These are phyloP conservation scores for Drosophila pseudotakahashii DNA, from an alignment of 2,888 invertebrate genomes.

Conservation along the genomic window DNA sequence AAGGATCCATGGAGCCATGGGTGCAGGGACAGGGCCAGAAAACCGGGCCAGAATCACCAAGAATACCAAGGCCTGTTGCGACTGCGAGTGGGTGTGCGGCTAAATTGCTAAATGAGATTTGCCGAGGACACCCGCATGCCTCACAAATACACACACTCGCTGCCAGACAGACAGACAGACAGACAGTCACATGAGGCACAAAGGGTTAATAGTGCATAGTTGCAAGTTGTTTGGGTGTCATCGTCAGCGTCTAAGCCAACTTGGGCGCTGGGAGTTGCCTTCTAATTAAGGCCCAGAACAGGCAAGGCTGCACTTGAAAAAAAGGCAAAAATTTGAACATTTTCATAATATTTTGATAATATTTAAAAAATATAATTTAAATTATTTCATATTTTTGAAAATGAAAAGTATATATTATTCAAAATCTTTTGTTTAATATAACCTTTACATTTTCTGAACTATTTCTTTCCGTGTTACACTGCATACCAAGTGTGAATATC, in stretches of 20 bases:
- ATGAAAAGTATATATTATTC: no score
- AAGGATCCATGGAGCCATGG: conserved; percentile 54
- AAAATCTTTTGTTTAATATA: no score
- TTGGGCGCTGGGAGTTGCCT: conserved; percentile 49
- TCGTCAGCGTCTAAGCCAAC: conserved; percentile 53
- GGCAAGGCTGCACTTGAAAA: conserved; percentile 16
- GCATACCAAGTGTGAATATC: conserved; percentile 72
- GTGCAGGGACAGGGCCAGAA: conserved; percentile 6
- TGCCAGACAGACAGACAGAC: conserved; percentile 7
- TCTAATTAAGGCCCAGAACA: conserved; percentile 65
- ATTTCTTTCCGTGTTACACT: conserved; percentile 4
- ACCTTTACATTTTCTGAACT: neutral
- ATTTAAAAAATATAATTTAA: no score
- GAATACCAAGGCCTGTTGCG: conserved; percentile 36
- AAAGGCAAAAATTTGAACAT: neutral
- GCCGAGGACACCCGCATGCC: conserved; percentile 71
- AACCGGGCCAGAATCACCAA: conserved; percentile 11
- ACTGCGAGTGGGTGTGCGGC: conserved; percentile 79
- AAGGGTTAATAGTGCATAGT: conserved; percentile 79
- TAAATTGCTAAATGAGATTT: conserved; percentile 82
- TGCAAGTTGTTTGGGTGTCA: conserved; percentile 54
- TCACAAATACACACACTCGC: conserved; percentile 8
- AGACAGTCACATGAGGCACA: conserved; percentile 60
- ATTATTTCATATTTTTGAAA: no score
- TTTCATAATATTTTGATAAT: no score